A percentile compares a stretch with the other conserved stretches of the same genome.
These are phyloP conservation scores for Drosophila atripex DNA, from an alignment of 2,888 invertebrate genomes.

Conservation along the genomic window DNA sequence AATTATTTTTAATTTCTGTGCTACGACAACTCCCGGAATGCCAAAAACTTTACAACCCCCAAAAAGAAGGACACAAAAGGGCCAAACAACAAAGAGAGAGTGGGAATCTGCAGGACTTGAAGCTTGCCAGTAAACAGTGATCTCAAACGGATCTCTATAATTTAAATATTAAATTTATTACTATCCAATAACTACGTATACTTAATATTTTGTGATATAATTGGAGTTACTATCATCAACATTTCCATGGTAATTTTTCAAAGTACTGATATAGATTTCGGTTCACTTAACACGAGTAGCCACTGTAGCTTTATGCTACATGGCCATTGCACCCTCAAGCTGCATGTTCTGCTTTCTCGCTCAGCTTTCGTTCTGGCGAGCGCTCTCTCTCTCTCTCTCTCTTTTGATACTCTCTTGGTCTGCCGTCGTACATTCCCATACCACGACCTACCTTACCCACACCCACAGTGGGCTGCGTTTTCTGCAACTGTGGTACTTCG, in stretches of 20 bases:
- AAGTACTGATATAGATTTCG: no score
- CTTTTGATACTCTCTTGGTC: constrained; percentile 20
- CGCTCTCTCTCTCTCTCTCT: constrained; percentile 7
- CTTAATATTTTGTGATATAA: background rate
- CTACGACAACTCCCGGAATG: constrained; percentile 72
- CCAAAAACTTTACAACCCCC: constrained; percentile 71
- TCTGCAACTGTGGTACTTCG: constrained; percentile 33
- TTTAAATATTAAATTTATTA: background rate
- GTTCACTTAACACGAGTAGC: background rate
- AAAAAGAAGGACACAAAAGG: constrained; percentile 37
- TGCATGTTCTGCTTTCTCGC: constrained; percentile 24
- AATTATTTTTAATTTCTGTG: constrained; percentile 67
- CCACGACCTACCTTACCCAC: constrained; percentile 84
- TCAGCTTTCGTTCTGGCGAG: constrained; percentile 6
- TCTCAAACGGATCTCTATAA: background rate
- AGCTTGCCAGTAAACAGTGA: constrained; percentile 12
- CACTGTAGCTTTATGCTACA: constrained; percentile 21
- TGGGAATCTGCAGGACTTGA: constrained; percentile 38
- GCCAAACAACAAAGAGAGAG: constrained; percentile 30
- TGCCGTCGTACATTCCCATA: constrained; percentile 64
- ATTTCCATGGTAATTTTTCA: no score
- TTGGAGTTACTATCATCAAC: no score
- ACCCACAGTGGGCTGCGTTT: constrained; percentile 79
- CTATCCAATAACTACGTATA: background rate
- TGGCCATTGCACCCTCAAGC: constrained; percentile 62